Evolutionary conservation across 2,797 vertebrate genomes (phyloP), one percentile per base, ranked within the genome.

Genomic region (Paguma larvata): DNA sequence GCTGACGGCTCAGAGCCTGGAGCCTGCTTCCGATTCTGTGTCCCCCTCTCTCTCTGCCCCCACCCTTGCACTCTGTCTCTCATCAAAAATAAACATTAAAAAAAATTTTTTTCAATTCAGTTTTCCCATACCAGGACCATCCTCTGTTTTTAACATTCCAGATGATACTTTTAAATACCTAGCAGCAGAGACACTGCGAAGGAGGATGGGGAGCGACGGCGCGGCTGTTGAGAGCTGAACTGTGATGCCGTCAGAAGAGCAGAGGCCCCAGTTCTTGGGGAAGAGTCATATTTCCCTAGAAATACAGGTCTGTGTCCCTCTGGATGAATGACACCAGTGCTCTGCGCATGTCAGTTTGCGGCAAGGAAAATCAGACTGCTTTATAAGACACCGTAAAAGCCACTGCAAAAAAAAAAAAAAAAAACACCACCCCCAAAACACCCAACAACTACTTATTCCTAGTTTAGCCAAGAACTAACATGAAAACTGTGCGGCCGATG

Each of bases 381-480:
- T 95, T 56, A 79, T 78, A 97, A 97, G 95, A 90, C 46, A 91
- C 78, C 67, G 95, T 83, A 96, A 95, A 89, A 93, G 70, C 95
- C 88, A 75, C 6, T 23, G 44, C 63, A 51, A 0, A 83, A 44
- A 48, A 23, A 51, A 56, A 51, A 63, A 3, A 63, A 18, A 3
- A 82, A 9, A 67, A 0, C 73, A 53, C 30, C 70, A 44, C 75
- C 34, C 15, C 15, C 14, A 46, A 75, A 46, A 30, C 27, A 30
- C 88, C 68, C 11, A 53, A 46, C 27, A 89, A 68, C 67, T 93
- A 94, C 80, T 95, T 96, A 46, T 41, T 95, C 96, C 93, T 72
- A 53, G n/a, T 95, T 65, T 25, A 97, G 73, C 79, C 95, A 95
- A 94, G 56, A 98, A 72, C 53, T 86, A 97, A 98, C 93, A 87